phyloP scores from a whole-genome alignment of 23 tunicate species.

The Halocynthia roretzi region DNA sequence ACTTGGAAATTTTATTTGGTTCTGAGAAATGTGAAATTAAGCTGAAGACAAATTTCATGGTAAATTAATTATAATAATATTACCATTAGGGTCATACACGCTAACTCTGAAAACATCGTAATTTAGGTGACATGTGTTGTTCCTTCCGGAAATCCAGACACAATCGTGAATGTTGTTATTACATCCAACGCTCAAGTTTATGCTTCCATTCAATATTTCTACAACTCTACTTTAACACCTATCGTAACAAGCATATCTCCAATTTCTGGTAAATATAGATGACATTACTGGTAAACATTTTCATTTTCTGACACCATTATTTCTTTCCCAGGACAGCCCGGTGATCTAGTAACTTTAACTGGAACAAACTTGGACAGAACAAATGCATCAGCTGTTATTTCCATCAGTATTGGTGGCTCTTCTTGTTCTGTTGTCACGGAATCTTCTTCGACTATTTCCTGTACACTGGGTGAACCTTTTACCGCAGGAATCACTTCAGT shows the following conservation, averaged over 20 bases:
- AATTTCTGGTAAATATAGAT: slow-evolving; percentile 18
- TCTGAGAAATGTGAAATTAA: not conserved
- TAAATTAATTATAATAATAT: not conserved
- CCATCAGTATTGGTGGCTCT: slow-evolving; percentile 36
- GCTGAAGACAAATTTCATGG: not conserved
- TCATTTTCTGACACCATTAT: not conserved
- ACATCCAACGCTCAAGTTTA: slow-evolving; percentile 17
- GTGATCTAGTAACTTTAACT: slow-evolving; percentile 31
- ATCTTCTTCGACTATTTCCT: slow-evolving; percentile 24
- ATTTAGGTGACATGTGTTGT: slow-evolving; percentile 27
- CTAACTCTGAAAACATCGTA: not conserved
- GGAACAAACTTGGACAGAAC: slow-evolving; percentile 40
- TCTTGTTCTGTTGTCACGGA: slow-evolving; percentile 32
- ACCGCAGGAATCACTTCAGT: slow-evolving; percentile 2
- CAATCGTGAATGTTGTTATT: slow-evolving; percentile 1
- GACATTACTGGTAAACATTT: not conserved
- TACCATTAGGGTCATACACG: no score
- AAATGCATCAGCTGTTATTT: not conserved
- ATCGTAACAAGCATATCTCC: slow-evolving; percentile 35
- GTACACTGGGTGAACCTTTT: slow-evolving; percentile 50
- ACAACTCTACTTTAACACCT: slow-evolving; percentile 33
- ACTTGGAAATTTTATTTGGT: slow-evolving; percentile 11
- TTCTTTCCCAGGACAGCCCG: slow-evolving; percentile 24
- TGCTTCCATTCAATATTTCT: slow-evolving; percentile 17
- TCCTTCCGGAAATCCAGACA: not conserved